Conservation (phyloP, 2,888 invertebrate genomes). For the Notodonta ziczac region DNA sequence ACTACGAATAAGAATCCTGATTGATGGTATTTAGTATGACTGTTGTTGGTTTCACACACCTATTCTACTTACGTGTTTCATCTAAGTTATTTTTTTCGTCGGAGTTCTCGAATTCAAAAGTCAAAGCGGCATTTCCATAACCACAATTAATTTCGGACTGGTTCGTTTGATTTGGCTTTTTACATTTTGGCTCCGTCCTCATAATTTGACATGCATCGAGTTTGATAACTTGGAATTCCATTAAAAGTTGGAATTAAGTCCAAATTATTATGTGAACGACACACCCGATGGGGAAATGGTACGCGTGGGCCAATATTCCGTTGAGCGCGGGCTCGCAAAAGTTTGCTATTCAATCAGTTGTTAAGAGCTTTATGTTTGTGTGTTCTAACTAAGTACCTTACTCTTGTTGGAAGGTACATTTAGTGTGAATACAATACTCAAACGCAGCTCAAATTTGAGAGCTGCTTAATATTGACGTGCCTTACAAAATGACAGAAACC, state of each 20-base stretch:
- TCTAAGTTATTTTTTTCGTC: too few species aligned
- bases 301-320: slow-evolving; percentile 5
- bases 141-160: too few species aligned
- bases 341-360: slow-evolving; percentile 6
- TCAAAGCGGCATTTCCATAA: too few species aligned
- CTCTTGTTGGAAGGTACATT: not conserved
- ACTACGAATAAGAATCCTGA: too few species aligned
- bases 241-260: slow-evolving; percentile 16
- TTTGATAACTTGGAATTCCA: slow-evolving; percentile 9
- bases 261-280: slow-evolving; percentile 9
- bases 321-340: slow-evolving; percentile 6
- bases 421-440: too few species aligned
- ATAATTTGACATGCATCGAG: slow-evolving; percentile 8
- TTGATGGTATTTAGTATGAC: too few species aligned
- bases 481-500: too few species aligned
- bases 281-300: not conserved
- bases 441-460: too few species aligned
- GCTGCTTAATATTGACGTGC: too few species aligned
- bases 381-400: not conserved
- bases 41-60: too few species aligned
- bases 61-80: too few species aligned
- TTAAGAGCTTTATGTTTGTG: not conserved
- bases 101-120: too few species aligned
- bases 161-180: not conserved
- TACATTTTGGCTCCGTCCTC: slow-evolving; percentile 22